phyloP scores from a whole-genome alignment of 2,113 vertebrate genomes.

The Ochotona curzoniae region DNA sequence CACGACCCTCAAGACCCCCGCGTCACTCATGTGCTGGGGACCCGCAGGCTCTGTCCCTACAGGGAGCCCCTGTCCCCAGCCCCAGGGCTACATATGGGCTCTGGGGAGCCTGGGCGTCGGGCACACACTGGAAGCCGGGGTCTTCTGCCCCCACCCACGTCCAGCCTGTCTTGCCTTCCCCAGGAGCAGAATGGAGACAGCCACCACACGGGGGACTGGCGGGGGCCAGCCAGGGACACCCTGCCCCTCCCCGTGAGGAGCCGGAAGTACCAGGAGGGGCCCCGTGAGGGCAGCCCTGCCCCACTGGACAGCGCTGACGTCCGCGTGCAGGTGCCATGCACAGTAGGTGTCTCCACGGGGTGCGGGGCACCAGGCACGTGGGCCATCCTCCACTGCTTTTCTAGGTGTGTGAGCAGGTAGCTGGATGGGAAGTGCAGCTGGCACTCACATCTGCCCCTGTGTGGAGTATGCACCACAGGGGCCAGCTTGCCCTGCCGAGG shows the following conservation, averaged over 20 bases:
- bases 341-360: slow-evolving; percentile 85
- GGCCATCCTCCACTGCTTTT: too few relatives aligned
- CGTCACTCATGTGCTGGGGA: not conserved
- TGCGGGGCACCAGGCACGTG: too few relatives aligned
- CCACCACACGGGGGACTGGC: slow-evolving; percentile 88
- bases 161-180: slow-evolving; percentile 42
- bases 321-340: slow-evolving; percentile 89
- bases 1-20: fast-evolving
- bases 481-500: too few relatives aligned
- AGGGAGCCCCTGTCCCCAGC: too few relatives aligned
- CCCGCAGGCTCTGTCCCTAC: not conserved
- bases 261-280: slow-evolving; percentile 88
- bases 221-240: slow-evolving; percentile 87
- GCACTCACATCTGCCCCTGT: too few relatives aligned
- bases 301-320: slow-evolving; percentile 90
- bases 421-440: too few relatives aligned
- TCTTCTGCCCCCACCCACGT: not conserved
- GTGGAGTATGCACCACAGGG: too few relatives aligned
- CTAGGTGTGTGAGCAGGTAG: too few relatives aligned
- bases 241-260: slow-evolving; percentile 86
- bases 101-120: fast-evolving
- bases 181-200: slow-evolving; percentile 93
- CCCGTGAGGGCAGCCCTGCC: slow-evolving; percentile 82
- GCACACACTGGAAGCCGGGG: too few relatives aligned
- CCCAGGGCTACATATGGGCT: not conserved